phyloP scores from a whole-genome alignment of 1,140 invertebrate genomes.

The Drosophila mojavensis region DNA sequence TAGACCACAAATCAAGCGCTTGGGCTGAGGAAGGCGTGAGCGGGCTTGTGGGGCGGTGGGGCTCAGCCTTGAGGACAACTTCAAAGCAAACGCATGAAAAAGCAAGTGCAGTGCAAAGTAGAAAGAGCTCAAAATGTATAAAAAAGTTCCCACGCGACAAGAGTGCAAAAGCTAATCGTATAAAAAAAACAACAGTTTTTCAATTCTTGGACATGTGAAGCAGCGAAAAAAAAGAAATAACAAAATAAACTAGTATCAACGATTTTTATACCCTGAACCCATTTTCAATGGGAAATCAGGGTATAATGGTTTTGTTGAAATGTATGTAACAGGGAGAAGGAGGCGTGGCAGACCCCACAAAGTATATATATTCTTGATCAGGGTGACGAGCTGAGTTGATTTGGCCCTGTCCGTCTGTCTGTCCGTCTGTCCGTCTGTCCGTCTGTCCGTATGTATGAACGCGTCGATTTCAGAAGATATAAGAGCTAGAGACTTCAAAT shows the following conservation, averaged over 20 bases:
- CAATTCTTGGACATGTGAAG: conserved; percentile 32
- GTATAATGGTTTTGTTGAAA: too few species aligned
- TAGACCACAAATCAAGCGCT: not conserved
- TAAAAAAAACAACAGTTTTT: conserved; percentile 33
- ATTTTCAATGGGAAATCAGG: too few species aligned
- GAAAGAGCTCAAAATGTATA: conserved; percentile 24
- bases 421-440: too few species aligned
- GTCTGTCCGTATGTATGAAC: too few species aligned
- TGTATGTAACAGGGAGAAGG: too few species aligned
- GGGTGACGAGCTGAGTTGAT: too few species aligned
- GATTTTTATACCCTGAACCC: too few species aligned
- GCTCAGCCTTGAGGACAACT: conserved; percentile 47
- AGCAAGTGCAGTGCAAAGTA: conserved; percentile 39
- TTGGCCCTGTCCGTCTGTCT: too few species aligned
- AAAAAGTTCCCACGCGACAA: conserved; percentile 50
- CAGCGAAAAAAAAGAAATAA: not conserved
- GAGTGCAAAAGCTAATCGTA: conserved; percentile 41
- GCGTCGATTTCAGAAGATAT: too few species aligned
- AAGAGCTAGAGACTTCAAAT: too few species aligned
- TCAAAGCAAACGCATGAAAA: conserved; percentile 23
- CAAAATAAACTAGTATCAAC: not conserved
- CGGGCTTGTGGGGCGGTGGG: not conserved
- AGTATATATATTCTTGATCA: too few species aligned
- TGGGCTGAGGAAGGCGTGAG: not conserved
- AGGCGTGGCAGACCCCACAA: too few species aligned